Conservation (phyloP, 2,113 vertebrate genomes). For the Thamnophis sirtalis region DNA sequence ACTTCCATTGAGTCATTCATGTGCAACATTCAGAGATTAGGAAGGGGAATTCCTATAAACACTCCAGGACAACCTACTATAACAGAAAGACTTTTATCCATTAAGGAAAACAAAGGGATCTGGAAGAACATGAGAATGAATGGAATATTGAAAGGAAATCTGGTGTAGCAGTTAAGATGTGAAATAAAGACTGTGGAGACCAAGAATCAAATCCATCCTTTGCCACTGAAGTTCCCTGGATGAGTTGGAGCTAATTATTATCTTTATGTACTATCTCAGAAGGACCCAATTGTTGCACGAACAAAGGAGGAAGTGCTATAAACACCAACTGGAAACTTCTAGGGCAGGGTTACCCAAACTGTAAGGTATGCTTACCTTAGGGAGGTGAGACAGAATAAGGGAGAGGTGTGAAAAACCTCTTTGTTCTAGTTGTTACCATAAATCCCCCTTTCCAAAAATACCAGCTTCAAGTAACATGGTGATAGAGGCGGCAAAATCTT, state of each 20-base stretch:
- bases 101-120: not conserved
- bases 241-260: not conserved
- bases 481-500: not conserved
- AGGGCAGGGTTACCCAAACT: not conserved
- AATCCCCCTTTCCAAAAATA: not conserved
- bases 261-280: not conserved
- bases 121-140: not conserved
- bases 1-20: not conserved
- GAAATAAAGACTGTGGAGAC: not conserved
- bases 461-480: not conserved
- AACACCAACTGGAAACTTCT: not conserved
- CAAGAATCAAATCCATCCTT: not conserved
- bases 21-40: not conserved
- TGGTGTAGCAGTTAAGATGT: not conserved
- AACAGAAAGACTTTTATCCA: not conserved
- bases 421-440: not conserved
- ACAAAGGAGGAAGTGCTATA: not conserved
- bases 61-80: not conserved
- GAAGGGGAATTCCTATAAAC: constrained; percentile 25
- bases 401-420: not conserved
- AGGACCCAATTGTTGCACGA: not conserved
- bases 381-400: not conserved
- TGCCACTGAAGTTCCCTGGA: not conserved
- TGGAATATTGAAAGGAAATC: not conserved
- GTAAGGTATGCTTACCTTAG: not conserved